Conservation (phyloP, 2,888 invertebrate species). For the Drosophila prolongata region DNA sequence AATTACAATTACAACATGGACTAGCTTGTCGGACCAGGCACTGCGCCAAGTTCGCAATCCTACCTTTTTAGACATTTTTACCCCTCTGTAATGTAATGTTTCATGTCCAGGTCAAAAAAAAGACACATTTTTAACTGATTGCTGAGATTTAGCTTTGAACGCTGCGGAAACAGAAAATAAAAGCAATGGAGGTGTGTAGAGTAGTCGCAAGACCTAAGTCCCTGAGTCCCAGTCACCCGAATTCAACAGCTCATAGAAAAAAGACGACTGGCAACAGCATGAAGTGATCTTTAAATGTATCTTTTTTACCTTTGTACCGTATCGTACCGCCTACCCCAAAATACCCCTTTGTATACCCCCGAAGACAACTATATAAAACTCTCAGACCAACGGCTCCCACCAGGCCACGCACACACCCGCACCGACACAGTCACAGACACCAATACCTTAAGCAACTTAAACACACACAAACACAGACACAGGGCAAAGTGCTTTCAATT, state of each 20-base stretch:
- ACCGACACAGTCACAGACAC: slow-evolving; percentile 20
- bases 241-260: slow-evolving; percentile 22
- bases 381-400: slow-evolving; percentile 19
- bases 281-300: slow-evolving; percentile 40
- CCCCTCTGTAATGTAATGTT: neutral
- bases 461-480: slow-evolving; percentile 22
- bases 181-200: neutral
- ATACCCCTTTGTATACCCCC: neutral
- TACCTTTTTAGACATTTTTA: neutral
- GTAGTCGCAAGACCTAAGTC: neutral
- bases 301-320: slow-evolving; percentile 18
- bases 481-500: slow-evolving; percentile 66
- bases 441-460: slow-evolving; percentile 3
- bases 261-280: slow-evolving; percentile 42
- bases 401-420: slow-evolving; percentile 11
- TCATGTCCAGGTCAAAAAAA: neutral
- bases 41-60: neutral
- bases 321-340: neutral
- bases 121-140: slow-evolving; percentile 4
- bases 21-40: too few relatives aligned
- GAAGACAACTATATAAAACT: neutral
- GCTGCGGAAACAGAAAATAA: neutral
- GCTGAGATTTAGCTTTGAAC: slow-evolving; percentile 1
- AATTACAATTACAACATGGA: neutral
- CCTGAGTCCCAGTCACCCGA: neutral